Evolutionary conservation across 92 coral and sea anemone species (phyloP), one percentile per base, ranked within the genome.

Genomic region (Scolanthus callimorphus): DNA sequence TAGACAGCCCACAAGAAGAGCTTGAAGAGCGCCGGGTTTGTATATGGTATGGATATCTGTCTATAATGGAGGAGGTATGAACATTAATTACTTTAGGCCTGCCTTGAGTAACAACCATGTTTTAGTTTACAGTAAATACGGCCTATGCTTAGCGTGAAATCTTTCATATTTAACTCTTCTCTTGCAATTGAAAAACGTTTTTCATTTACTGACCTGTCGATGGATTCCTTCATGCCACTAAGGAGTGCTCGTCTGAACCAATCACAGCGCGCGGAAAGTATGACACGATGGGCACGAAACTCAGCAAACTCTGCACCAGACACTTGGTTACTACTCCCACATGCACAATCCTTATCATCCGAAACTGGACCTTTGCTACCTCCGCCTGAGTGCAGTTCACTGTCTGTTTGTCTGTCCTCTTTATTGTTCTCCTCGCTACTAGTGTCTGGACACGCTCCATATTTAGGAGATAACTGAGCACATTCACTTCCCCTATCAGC

Each of bases 171-270:
- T n/a, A n/a, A n/a, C n/a, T n/a, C n/a, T n/a, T n/a, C n/a, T n/a
- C n/a, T n/a, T n/a, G n/a, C n/a, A n/a, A n/a, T n/a, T n/a, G n/a
- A n/a, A n/a, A n/a, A n/a, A n/a, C n/a, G n/a, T n/a, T n/a, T n/a
- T n/a, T n/a, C n/a, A n/a, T n/a, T n/a, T 2, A 22, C 49, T 17
- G 17, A 91, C 97, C 91, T 87, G 46, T 91, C 91, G 49, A 91
- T 88, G 0, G 97, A 88, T 52, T 91, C 97, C 30, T 83, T 91
- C 97, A 91, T 91, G 21, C 97, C 97, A 71, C 97, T 91, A 0
- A 76, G 17, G 51, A 91, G 70, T 20, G 97, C 97, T 44, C 97
- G 76, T 58, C 84, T 83, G 52, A 91, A 91, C 91, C 96, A 91
- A 45, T 72, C 84, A 66, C 97, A 91, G 11, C 92, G 90, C 0